These are phyloP conservation scores for Laticauda colubrina DNA, from an alignment of 2,113 vertebrate genomes.

Conservation along the genomic window DNA sequence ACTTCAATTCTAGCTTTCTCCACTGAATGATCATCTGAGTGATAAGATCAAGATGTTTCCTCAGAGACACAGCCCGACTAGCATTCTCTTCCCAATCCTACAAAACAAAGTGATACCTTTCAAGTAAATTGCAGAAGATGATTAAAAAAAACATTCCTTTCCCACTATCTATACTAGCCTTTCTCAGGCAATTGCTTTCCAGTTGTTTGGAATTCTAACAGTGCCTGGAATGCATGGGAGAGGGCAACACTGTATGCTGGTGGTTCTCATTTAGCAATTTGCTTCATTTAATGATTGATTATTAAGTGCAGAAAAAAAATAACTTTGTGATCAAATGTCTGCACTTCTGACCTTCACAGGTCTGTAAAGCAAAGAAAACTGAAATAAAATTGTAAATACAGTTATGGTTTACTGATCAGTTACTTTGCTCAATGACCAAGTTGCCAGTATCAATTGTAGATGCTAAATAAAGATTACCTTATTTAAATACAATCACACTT, in stretches of 20 bases:
- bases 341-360: background rate
- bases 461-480: background rate
- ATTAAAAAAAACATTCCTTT: background rate
- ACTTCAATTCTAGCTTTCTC: conserved; percentile 92
- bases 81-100: conserved; percentile 98
- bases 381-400: background rate
- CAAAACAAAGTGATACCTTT: background rate
- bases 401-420: background rate
- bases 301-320: background rate
- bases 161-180: background rate
- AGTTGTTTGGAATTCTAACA: background rate
- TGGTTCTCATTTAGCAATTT: background rate
- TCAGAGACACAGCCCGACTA: conserved; percentile 82
- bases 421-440: background rate
- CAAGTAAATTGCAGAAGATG: background rate
- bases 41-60: conserved; percentile 83
- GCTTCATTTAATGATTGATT: background rate
- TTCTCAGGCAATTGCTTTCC: background rate
- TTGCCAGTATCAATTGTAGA: background rate
- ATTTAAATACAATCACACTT: background rate
- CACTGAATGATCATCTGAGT: conserved; percentile 92
- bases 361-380: background rate
- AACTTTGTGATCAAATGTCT: background rate
- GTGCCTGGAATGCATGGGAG: background rate
- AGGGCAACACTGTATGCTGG: background rate